Evolutionary conservation across 2,888 invertebrate species (phyloP).

Genomic region (Mythimna vitellina): DNA sequence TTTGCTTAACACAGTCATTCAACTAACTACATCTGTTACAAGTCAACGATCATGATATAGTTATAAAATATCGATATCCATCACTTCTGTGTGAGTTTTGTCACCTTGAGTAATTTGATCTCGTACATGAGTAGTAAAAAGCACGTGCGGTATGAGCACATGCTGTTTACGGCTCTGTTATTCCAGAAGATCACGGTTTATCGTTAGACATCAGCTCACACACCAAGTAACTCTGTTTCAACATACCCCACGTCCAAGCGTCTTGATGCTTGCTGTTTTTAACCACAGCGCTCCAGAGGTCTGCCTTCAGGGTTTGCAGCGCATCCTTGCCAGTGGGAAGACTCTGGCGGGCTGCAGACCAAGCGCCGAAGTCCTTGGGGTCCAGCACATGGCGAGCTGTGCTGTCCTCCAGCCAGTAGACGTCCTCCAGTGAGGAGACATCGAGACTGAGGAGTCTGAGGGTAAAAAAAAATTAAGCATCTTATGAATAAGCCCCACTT

Average conservation of each 20-base stretch:
- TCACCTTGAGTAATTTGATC: no score
- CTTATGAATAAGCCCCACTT: background rate
- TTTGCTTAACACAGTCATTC: no score
- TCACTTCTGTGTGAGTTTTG: no score
- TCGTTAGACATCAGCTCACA: background rate
- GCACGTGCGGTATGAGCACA: no score
- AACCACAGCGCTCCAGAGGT: constrained; percentile 96
- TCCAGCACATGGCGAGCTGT: constrained; percentile 94
- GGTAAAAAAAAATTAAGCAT: constrained; percentile 31
- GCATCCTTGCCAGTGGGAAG: constrained; percentile 95
- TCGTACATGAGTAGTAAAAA: no score
- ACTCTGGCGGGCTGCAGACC: constrained; percentile 95
- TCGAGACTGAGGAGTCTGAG: constrained; percentile 94
- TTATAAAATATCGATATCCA: no score
- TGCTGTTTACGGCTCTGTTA: background rate
- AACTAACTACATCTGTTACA: no score
- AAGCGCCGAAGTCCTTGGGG: constrained; percentile 93
- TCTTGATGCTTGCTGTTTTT: constrained; percentile 96
- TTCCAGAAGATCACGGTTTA: background rate
- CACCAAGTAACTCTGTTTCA: background rate
- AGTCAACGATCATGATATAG: no score
- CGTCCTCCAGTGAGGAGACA: constrained; percentile 96
- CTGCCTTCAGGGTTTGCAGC: constrained; percentile 94
- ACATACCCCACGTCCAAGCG: constrained; percentile 96
- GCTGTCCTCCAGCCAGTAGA: constrained; percentile 97